Evolutionary conservation across 1,140 invertebrate species (phyloP).

Genomic region (Calosoma granatense): DNA sequence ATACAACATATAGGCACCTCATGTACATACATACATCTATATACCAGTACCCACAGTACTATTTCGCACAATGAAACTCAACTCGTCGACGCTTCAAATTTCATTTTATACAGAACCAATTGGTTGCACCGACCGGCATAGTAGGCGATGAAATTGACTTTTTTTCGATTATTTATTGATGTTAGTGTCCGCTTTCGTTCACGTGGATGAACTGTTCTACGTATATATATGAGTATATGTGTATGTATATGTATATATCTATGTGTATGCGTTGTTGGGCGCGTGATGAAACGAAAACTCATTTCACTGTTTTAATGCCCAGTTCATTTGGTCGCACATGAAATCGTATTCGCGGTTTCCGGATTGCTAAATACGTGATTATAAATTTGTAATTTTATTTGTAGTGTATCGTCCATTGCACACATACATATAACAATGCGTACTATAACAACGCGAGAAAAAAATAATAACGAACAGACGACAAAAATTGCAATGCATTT

Average conservation of each 20-base stretch:
- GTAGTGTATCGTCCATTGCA: no score
- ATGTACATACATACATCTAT: no score
- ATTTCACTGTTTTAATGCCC: background rate
- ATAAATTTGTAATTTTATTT: background rate
- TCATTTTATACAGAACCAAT: conserved; percentile 5
- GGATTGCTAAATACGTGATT: background rate
- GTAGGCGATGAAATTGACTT: conserved; percentile 8
- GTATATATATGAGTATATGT: conserved; percentile 10
- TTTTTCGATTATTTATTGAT: conserved; percentile 5
- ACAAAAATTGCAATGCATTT: no score
- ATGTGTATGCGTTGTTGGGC: background rate
- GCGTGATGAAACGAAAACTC: background rate
- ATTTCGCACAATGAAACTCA: no score
- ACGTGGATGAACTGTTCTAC: conserved; percentile 4
- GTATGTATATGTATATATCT: conserved; percentile 4
- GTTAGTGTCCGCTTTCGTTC: background rate
- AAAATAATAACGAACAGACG: no score
- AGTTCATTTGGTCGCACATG: background rate
- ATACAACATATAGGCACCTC: no score
- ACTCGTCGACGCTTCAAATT: background rate
- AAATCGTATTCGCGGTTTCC: background rate
- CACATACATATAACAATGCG: no score
- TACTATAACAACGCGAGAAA: no score
- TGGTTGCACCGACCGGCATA: background rate
- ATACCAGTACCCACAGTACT: no score